Evolutionary conservation across 2,888 invertebrate species (phyloP), one percentile per base, ranked within the genome.

Genomic region (Sminthurinus aureus): DNA sequence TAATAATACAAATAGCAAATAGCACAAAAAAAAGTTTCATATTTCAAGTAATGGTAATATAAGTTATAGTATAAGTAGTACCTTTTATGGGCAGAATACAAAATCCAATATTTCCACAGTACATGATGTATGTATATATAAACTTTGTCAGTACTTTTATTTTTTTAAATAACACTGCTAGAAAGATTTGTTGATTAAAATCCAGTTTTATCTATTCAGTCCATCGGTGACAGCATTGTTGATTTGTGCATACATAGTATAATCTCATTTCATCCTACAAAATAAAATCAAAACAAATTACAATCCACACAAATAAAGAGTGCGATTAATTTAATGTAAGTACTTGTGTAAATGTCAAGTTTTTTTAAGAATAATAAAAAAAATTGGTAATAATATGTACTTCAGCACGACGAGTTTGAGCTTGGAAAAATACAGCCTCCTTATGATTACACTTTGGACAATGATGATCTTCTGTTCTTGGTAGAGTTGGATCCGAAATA

Each of bases 371-470:
- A 38, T 38, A 38, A 58, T 58, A 58, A 51, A 77, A 15, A 8
- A n/a, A 18, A 73, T 13, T 6, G 20, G 12, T 20, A 24, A 18
- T 9, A 79, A n/a, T 77, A 22, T 50, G 38, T 89, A 92, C 93
- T 93, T 99, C 99, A 89, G 98, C 98, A 89, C 98, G 93, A 86
- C 97, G 92, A 0, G 98, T 98, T 90, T 98, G 98, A 0, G 99
- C 98, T 92, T 98, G 97, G 91, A 99, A 99, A 91, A 99, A 99
- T 9, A 99, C 99, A 0, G 99, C 98, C 90, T 99, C 98, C 85
- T 96, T 93, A 90, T 98, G 96, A 86, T 94, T 94, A 91, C 99
- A 99, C 90, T 96, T 96, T 0, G 99, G 98, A 90, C 99, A 99
- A 83, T 96, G 96, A 91, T 99, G 99, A 89, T 99, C 98, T 90